phyloP scores from a whole-genome alignment of 2,888 invertebrate species.

The Drosophila infuscata region DNA sequence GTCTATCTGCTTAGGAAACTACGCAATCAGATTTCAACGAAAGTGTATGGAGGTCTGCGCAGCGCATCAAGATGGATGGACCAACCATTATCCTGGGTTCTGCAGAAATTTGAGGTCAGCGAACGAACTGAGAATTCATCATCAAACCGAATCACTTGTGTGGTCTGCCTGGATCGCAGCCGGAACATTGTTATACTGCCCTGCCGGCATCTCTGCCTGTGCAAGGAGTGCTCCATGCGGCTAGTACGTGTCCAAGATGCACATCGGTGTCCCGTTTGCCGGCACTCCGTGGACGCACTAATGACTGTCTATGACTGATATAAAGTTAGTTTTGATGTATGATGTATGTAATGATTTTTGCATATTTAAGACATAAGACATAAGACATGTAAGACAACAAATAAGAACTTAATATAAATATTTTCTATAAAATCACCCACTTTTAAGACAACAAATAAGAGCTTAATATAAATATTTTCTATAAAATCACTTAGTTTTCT shows the following conservation, averaged over 20 bases:
- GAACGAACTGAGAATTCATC: background rate
- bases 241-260: conserved; percentile 1
- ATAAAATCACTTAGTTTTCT: background rate
- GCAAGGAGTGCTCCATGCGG: conserved; percentile 50
- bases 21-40: conserved; percentile 6
- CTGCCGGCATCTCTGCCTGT: conserved; percentile 65
- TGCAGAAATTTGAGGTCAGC: background rate
- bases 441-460: conserved; percentile 15
- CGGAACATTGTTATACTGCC: conserved; percentile 60
- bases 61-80: conserved; percentile 20
- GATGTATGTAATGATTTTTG: background rate
- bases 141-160: conserved; percentile 31
- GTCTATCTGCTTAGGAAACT: conserved; percentile 18
- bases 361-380: no score
- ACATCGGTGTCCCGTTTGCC: conserved; percentile 56
- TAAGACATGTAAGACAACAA: conserved; percentile 7
- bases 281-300: conserved; percentile 31
- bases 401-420: conserved; percentile 4
- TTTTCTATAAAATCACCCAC: background rate
- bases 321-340: background rate
- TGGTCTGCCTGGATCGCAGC: conserved; percentile 53
- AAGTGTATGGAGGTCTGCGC: conserved; percentile 2
- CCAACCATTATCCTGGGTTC: conserved; percentile 23
- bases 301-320: conserved; percentile 45
- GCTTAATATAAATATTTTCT: background rate